Percentiles rank a stretch among this genome's conserved stretches.
Conservation (phyloP, 2,888 invertebrate genomes). For the Pecten maximus region DNA sequence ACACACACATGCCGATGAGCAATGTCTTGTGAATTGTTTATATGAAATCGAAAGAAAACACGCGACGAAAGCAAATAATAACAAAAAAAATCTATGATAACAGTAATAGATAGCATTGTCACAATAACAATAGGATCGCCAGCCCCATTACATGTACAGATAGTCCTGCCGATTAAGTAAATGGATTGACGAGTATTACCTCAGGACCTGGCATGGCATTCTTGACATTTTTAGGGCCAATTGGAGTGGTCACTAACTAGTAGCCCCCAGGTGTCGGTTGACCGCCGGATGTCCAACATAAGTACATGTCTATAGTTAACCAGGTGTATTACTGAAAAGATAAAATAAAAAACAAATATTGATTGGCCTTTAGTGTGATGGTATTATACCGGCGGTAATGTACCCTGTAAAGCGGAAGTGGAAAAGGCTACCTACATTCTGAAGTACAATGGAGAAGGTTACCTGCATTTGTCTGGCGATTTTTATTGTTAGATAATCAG, state of each 20-base stretch:
- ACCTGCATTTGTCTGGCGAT: not conserved
- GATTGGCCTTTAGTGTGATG: not conserved
- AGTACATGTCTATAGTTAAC: not conserved
- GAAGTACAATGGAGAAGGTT: not conserved
- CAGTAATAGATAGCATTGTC: not conserved
- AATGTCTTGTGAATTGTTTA: not conserved
- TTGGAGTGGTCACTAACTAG: constrained; percentile 3
- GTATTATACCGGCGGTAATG: not conserved
- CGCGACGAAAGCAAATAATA: not conserved
- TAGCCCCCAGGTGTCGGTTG: not conserved
- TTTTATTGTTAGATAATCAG: not conserved
- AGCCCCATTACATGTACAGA: not conserved
- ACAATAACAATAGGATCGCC: not conserved
- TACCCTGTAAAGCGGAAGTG: not conserved
- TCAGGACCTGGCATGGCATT: constrained; percentile 6
- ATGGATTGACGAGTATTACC: not conserved
- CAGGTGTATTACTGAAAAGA: not conserved
- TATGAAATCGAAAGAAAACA: not conserved
- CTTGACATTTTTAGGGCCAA: not conserved
- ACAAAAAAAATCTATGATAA: not conserved
- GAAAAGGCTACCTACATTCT: too few relatives aligned
- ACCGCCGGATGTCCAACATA: not conserved
- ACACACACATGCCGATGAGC: not conserved
- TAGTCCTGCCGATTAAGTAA: not conserved
- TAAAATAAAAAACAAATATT: constrained; percentile 3